Base-by-base conservation (phyloP, 2,888 invertebrate species). In the Gonocerus acuteangulatus region DNA sequence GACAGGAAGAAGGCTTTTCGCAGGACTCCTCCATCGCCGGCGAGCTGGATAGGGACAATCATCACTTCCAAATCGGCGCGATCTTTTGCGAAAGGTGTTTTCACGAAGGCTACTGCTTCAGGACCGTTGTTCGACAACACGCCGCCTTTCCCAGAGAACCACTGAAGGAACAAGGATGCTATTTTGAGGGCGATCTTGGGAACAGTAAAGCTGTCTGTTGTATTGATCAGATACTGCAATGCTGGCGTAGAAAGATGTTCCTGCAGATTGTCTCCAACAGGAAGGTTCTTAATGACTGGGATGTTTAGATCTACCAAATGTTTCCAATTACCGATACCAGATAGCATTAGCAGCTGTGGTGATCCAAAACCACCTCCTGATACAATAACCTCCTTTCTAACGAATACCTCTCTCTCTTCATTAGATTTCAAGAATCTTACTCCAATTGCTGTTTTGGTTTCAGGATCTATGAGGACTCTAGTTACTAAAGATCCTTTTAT, bases 31-130 rank as follows among this genome's bases (percentile, higher is more conserved):
- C 34, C 51, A 11, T 80, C 74, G 70, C 90, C 90, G 54, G 85
- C 85, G 6, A 90, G 73, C 0, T 85, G 85, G 0, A 89, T 86
- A 11, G 85, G 82, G 0, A 87, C 87, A 74, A 89, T 78, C 11
- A 91, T 86, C 11, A 91, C 75, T 72, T 92, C 89, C 63, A 91
- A 81, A 69, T 91, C 89, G 0, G 91, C 86, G 68, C 83, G 81
- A 59, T 78, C 77, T 2, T 15, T 32, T 9, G 82, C 81, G 65
- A 82, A 76, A 57, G 81, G 80, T 0, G 89, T 87, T 63, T 85
- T 81, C 0, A 87, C 70, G 72, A 89, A 89, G 0, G 85, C 89
- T 11, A 88, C 73, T 0, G 83, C 89, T 67, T 87, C 84, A 0
- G 87, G 89, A 0, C 88, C 89, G 36, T 51, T 51, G 21, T 32